Base-by-base conservation (phyloP, 2,113 vertebrate genomes). In the Climacteris rufus region DNA sequence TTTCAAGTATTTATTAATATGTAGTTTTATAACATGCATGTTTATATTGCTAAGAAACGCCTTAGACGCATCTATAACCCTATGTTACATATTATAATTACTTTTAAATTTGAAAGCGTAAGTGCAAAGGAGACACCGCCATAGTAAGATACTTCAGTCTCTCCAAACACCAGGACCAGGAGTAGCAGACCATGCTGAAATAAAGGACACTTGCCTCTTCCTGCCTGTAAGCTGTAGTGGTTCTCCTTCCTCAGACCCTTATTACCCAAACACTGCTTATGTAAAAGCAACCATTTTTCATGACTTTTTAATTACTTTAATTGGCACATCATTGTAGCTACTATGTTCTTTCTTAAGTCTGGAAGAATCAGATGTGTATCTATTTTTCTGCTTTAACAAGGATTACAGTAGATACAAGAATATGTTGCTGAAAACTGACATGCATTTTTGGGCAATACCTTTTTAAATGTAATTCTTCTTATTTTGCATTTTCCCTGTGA, bases 151-250 rank as follows among this genome's bases (percentile, higher is more conserved):
- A 61, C 56, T 83, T 77, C 27, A 50, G 59, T 35, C 45, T 64
- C 45, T 86, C 31, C 20, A 31, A 83, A 71, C 0, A 0, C 47
- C 44, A 89, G 35, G 19, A 31, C 59, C 7, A 1, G 0, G 4
- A 53, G 31, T 16, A 57, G 84, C 3, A 6, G 35, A n/a, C 14
- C 50, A 5, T 18, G 16, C 52, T 76, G 42, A 72, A 84, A 37
- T n/a, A 47, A 54, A 68, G 11, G 47, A 18, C 57, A 50, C 40
- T 64, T 82, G 53, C 40, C 10, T 37, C 42, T 70, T 25, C 66
- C 30, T 47, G 20, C 24, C 40, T 5, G 0, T 42, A 39, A 87
- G 21, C 44, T 63, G 27, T 35, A 22, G 27, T 44, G 30, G 35
- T 80, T 37, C n/a, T 19, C 53, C 42, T 90, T 80, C 68, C 47